Conservation (phyloP, 2,888 invertebrate species). For the Amphipoea oculea region DNA sequence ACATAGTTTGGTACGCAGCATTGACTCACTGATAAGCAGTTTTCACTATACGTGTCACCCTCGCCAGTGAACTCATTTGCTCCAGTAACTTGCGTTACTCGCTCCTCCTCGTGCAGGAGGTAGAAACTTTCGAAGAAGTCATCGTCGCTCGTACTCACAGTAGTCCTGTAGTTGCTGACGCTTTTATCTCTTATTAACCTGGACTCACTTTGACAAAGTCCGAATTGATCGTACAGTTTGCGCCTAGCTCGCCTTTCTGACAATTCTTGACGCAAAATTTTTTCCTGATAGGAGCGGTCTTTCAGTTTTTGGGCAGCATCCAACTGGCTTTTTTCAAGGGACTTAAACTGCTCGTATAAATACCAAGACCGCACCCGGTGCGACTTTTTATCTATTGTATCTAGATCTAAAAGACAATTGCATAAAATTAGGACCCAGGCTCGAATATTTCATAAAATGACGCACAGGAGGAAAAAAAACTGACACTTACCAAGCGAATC, state of each 20-base stretch:
- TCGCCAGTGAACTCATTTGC: slow-evolving; percentile 48
- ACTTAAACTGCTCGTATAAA: slow-evolving; percentile 85
- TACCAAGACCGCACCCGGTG: slow-evolving; percentile 86
- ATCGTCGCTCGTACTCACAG: slow-evolving; percentile 73
- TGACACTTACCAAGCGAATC: slow-evolving; percentile 79
- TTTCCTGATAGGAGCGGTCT: slow-evolving; percentile 80
- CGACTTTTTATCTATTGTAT: slow-evolving; percentile 78
- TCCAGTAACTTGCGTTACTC: slow-evolving; percentile 60
- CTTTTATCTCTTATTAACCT: slow-evolving; percentile 66
- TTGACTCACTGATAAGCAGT: slow-evolving; percentile 66
- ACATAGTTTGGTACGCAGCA: slow-evolving; percentile 71
- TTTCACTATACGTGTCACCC: slow-evolving; percentile 69
- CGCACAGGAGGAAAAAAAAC: slow-evolving; percentile 2
- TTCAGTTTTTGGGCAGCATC: slow-evolving; percentile 81
- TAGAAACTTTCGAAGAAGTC: slow-evolving; percentile 81
- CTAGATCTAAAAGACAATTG: slow-evolving; percentile 75
- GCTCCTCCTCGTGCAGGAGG: slow-evolving; percentile 74
- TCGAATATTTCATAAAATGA: background rate
- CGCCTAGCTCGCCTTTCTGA: slow-evolving; percentile 81
- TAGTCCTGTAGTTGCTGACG: slow-evolving; percentile 62
- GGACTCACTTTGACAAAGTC: slow-evolving; percentile 73
- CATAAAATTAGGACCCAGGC: slow-evolving; percentile 3
- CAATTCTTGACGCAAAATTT: slow-evolving; percentile 80
- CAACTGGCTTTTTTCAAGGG: slow-evolving; percentile 82
- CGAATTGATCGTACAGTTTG: slow-evolving; percentile 76